phyloP scores from a whole-genome alignment of 2,797 vertebrate genomes.

The Myripristis murdjan region DNA sequence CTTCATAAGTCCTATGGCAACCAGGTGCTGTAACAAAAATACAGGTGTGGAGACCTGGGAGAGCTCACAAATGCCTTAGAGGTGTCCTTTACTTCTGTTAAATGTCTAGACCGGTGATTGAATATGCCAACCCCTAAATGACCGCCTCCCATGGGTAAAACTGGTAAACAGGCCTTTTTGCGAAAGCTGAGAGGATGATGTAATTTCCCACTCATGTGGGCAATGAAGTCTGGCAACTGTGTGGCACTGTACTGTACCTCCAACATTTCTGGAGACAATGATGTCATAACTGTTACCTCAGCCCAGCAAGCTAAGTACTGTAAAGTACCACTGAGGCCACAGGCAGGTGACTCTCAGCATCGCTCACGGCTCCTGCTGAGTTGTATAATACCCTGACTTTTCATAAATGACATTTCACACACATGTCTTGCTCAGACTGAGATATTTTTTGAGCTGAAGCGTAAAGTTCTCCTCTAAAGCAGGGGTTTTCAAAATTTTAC shows the following conservation, averaged over 20 bases:
- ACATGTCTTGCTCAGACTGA: conserved; percentile 58
- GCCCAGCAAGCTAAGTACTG: conserved; percentile 68
- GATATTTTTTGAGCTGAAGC: conserved; percentile 68
- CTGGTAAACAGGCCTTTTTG: conserved; percentile 72
- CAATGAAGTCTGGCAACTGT: conserved; percentile 76
- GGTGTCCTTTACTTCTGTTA: conserved; percentile 41
- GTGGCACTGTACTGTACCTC: conserved; percentile 73
- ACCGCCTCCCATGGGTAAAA: conserved; percentile 68
- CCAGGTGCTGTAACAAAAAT: conserved; percentile 79
- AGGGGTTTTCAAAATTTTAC: too few species aligned
- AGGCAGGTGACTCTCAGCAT: conserved; percentile 75
- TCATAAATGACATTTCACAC: conserved; percentile 66
- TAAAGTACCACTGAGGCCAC: conserved; percentile 79
- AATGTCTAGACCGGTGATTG: conserved; percentile 50
- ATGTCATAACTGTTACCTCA: conserved; percentile 82
- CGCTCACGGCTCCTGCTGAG: conserved; percentile 69
- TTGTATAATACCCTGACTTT: conserved; percentile 72
- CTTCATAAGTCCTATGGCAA: conserved; percentile 65
- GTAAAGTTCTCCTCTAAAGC: conserved; percentile 32
- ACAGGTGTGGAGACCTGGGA: conserved; percentile 67
- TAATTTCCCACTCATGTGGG: conserved; percentile 78
- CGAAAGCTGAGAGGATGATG: conserved; percentile 75
- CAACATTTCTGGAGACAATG: conserved; percentile 78
- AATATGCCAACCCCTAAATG: conserved; percentile 63
- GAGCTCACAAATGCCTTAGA: conserved; percentile 39